Base-by-base conservation (phyloP, 2,797 vertebrate genomes). In the Leptatherina wallacei region DNA sequence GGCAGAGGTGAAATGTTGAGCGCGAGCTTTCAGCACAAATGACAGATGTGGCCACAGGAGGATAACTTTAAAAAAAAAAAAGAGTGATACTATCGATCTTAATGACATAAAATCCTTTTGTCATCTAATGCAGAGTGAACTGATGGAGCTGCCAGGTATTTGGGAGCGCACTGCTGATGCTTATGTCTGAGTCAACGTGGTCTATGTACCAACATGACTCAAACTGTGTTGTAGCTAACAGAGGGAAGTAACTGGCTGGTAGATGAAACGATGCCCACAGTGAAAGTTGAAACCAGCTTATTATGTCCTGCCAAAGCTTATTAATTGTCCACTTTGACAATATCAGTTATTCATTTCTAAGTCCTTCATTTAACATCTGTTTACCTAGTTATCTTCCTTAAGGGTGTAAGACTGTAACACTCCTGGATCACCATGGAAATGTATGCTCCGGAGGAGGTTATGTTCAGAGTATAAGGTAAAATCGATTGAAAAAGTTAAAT, bases 11-110 rank as follows among this genome's bases (percentile, higher is more conserved):
- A 83, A 73, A 78, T 36, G 49, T 65, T 65, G 51, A 64, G 13
- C 5, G 6, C 69, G 70, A 69, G 65, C 74, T 76, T 79, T 81
- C 1, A 13, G 20, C 75, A 77, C 51, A 29, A 80, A 63, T 71
- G 67, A 73, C 59, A 69, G 40, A 73, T 60, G 40, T 32, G 22
- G 51, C 8, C 14, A 70, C 22, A 57, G 36, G 69, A 76, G 24
- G 70, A 75, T 47, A n/a, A 8, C 32, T 30, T 5, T 44, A n/a
- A n/a, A n/a, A n/a, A n/a, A n/a, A n/a, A 55, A 49, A 44, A 70
- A 22, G 14, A 73, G 59, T 18, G 13, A 71, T 3, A 35, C 56
- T 30, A 64, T 32, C 16, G 18, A 62, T 73, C 68, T 49, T 58
- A 38, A 62, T 74, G 30, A 55, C 49, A 78, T 58, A 2, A 24